A percentile compares a stretch with the other conserved stretches of the same genome.
Evolutionary conservation across 2,113 vertebrate species (phyloP).

Genomic region (Shinisaurus crocodilurus): DNA sequence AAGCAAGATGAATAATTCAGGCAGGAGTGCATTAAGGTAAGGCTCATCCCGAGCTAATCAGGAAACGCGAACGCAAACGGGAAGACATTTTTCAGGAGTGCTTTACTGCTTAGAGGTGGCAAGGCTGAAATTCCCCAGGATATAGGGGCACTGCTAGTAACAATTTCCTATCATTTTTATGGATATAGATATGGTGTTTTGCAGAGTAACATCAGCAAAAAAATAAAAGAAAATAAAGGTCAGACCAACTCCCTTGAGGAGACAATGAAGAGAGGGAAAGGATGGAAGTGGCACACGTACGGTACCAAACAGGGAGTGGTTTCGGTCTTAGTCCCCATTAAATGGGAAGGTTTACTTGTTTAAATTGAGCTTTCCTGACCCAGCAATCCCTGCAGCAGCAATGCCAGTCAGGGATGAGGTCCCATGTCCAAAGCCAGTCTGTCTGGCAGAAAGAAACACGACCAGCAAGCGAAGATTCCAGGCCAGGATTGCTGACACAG

Average conservation of each 20-base stretch:
- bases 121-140: not conserved
- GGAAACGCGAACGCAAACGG: not conserved
- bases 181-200: not conserved
- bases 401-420: not conserved
- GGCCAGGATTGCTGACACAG: not conserved
- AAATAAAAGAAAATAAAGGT: not conserved
- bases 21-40: not conserved
- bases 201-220: not conserved
- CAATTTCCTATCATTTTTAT: not conserved
- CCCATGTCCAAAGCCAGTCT: not conserved
- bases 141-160: too few species aligned
- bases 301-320: too few species aligned
- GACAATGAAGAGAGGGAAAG: not conserved
- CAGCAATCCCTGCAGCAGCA: not conserved
- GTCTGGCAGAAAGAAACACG: not conserved
- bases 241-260: not conserved
- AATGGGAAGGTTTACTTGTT: not conserved
- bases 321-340: too few species aligned
- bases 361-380: not conserved
- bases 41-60: not conserved
- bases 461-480: not conserved
- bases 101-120: not conserved
- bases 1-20: accelerated
- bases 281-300: not conserved
- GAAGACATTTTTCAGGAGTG: too few species aligned